Conservation (phyloP, 2,797 vertebrate species). For the Clarias fuscus region DNA sequence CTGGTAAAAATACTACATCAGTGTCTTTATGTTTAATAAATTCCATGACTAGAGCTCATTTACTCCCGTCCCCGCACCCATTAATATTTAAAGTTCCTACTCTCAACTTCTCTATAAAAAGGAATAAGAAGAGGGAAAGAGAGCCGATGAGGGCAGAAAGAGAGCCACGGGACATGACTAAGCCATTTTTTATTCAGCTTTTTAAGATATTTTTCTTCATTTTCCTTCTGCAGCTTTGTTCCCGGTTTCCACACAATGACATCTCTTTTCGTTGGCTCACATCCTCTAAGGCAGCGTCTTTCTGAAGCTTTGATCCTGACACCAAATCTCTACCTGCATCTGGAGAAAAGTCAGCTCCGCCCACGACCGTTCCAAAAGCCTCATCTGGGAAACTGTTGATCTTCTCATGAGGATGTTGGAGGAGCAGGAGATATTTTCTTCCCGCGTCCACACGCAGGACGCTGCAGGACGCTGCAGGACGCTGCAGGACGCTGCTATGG, state of each 20-base stretch:
- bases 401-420: background rate
- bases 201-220: background rate
- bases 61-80: background rate
- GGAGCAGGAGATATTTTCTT: background rate
- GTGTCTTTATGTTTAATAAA: conserved; percentile 10
- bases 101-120: background rate
- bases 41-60: background rate
- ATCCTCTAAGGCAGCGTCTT: background rate
- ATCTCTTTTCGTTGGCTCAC: background rate
- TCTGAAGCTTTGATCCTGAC: background rate
- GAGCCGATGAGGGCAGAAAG: background rate
- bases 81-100: background rate
- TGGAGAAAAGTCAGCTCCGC: background rate
- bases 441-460: too few relatives aligned
- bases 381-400: background rate
- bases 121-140: background rate
- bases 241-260: background rate
- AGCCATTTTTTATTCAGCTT: background rate
- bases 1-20: background rate
- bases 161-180: background rate
- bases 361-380: background rate
- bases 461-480: too few relatives aligned
- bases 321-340: background rate
- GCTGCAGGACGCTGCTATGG: too few relatives aligned
- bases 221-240: background rate